Evolutionary conservation across 2,113 vertebrate genomes (phyloP).

Genomic region (Xiphorhynchus elegans): DNA sequence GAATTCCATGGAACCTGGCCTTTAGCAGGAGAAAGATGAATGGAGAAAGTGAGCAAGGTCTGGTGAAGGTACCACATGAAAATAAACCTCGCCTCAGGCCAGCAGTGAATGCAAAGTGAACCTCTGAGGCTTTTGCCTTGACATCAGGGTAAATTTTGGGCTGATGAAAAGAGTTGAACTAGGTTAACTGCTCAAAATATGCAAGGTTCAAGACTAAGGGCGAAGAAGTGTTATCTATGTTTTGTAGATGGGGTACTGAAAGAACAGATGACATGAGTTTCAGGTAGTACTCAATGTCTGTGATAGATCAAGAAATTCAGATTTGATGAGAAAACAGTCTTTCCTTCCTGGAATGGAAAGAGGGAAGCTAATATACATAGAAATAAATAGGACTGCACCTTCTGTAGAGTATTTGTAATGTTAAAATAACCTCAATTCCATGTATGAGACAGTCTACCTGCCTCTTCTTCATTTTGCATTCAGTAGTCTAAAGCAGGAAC

Average conservation of each 20-base stretch:
- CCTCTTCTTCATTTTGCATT: constrained; percentile 25
- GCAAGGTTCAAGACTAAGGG: neutral
- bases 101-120: neutral
- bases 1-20: neutral
- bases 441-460: neutral
- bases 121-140: neutral
- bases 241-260: neutral
- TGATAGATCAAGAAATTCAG: neutral
- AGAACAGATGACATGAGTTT: neutral
- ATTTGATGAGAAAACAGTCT: neutral
- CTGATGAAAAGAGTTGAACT: neutral
- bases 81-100: neutral
- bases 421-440: constrained; percentile 8
- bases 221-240: neutral
- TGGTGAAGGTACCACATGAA: neutral
- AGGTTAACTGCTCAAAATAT: neutral
- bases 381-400: neutral
- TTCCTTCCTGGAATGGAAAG: neutral
- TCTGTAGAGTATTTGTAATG: neutral
- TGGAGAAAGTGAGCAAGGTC: neutral
- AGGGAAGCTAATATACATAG: neutral
- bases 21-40: neutral
- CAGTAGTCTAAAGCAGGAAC: neutral
- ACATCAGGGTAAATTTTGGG: neutral
- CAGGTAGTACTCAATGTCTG: neutral